These are phyloP conservation scores for Erebia aethiops DNA, from an alignment of 2,888 invertebrate species.

Conservation along the genomic window DNA sequence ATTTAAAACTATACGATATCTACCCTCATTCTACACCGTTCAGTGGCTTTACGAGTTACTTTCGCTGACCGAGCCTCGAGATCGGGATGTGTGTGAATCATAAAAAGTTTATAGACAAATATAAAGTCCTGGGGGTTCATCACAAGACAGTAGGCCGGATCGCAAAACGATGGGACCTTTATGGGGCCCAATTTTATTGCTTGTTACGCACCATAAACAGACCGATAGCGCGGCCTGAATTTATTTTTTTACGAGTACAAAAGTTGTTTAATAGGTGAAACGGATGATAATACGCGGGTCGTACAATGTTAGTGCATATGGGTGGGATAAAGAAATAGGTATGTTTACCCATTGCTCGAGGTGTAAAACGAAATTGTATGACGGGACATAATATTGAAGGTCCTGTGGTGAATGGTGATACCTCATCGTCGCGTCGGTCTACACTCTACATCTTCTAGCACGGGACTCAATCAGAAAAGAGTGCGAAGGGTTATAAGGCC, in stretches of 20 bases:
- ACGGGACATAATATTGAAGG: neutral
- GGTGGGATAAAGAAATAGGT: constrained; percentile 19
- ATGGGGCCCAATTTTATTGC: constrained; percentile 70
- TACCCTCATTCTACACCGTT: constrained; percentile 60
- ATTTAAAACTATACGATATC: constrained; percentile 25
- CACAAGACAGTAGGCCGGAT: constrained; percentile 67
- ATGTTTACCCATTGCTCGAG: neutral
- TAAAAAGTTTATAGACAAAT: constrained; percentile 73
- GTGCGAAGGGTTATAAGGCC: no score
- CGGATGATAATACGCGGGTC: constrained; percentile 33
- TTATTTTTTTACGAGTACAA: constrained; percentile 64
- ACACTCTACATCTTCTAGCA: no score
- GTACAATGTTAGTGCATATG: constrained; percentile 22
- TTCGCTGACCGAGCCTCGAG: constrained; percentile 69
- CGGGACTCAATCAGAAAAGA: no score
- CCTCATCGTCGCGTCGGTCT: no score
- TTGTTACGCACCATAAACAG: constrained; percentile 79
- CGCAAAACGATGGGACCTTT: constrained; percentile 71
- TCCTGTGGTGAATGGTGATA: no score
- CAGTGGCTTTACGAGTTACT: constrained; percentile 75
- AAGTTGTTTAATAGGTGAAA: constrained; percentile 63
- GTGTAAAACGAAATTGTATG: neutral
- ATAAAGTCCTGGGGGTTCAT: constrained; percentile 76
- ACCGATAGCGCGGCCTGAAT: constrained; percentile 65
- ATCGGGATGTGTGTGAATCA: constrained; percentile 63